phyloP scores from a whole-genome alignment of 1,140 invertebrate genomes.

The Parapsyche elsis region DNA sequence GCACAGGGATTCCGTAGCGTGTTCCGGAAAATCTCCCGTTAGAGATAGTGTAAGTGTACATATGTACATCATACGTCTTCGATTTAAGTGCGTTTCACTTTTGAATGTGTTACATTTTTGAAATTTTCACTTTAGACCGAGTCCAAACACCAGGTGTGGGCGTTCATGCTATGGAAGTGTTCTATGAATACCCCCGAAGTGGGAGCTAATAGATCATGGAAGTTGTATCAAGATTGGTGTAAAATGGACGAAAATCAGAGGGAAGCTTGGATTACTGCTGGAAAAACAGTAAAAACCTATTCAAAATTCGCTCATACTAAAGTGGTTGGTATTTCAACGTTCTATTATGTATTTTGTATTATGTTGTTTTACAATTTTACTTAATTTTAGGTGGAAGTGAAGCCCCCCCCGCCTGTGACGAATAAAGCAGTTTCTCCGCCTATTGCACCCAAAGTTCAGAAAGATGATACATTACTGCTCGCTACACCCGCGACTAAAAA shows the following conservation, averaged over 20 bases:
- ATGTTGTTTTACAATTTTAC: conserved; percentile 21
- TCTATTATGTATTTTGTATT: conserved; percentile 3
- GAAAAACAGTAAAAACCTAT: conserved; percentile 78
- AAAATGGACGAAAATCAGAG: conserved; percentile 77
- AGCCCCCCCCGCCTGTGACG: conserved; percentile 47
- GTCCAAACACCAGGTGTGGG: conserved; percentile 84
- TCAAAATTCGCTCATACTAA: conserved; percentile 67
- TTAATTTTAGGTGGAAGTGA: conserved; percentile 62
- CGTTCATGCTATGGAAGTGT: conserved; percentile 84
- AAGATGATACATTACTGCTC: neutral
- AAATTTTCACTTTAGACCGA: conserved; percentile 68
- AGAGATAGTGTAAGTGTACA: conserved; percentile 68
- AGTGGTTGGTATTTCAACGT: conserved; percentile 58
- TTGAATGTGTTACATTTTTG: conserved; percentile 2
- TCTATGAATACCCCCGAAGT: conserved; percentile 69
- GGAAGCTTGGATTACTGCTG: conserved; percentile 81
- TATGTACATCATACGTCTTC: neutral
- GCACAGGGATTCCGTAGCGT: conserved; percentile 71
- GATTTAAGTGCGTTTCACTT: neutral
- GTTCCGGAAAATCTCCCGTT: conserved; percentile 69
- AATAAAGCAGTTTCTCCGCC: neutral
- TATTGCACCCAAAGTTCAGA: neutral
- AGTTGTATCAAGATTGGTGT: conserved; percentile 84
- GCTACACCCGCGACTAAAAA: conserved; percentile 16
- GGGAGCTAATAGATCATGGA: conserved; percentile 75